Conservation (phyloP, 2,888 invertebrate species). For the Gisinianus flammeolus region DNA sequence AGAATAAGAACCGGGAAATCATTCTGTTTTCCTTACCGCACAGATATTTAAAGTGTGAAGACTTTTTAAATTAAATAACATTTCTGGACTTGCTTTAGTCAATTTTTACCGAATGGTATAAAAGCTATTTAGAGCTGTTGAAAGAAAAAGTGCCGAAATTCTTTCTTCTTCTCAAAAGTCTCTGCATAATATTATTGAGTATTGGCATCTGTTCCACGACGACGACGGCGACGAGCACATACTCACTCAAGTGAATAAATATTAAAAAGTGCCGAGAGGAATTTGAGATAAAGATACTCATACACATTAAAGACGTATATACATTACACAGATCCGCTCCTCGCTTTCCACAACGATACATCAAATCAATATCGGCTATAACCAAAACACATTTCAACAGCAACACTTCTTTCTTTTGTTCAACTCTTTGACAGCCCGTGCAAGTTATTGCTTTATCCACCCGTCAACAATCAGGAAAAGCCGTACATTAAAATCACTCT, state of each 20-base stretch:
- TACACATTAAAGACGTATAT: too few species aligned
- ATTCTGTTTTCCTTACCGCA: background rate
- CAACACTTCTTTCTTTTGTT: background rate
- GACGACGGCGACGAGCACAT: background rate
- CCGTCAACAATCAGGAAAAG: conserved; percentile 14
- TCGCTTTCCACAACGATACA: conserved; percentile 4
- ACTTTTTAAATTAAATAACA: background rate
- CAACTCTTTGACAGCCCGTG: background rate
- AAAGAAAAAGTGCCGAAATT: background rate
- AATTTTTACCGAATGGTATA: background rate
- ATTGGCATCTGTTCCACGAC: background rate
- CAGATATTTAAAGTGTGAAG: background rate
- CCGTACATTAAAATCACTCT: background rate
- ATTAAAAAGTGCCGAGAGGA: conserved; percentile 29
- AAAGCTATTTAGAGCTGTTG: background rate
- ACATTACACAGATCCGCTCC: background rate
- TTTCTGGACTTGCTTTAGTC: too few species aligned
- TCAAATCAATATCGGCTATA: background rate
- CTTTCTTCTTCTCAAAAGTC: background rate
- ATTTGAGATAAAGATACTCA: conserved; percentile 18
- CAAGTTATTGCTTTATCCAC: conserved; percentile 20
- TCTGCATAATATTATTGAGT: background rate
- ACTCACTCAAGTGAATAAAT: conserved; percentile 29
- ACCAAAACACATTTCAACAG: background rate
- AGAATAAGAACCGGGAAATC: conserved; percentile 1